Base-by-base conservation (phyloP, 2,797 vertebrate genomes). In the Gobio occitaniae region DNA sequence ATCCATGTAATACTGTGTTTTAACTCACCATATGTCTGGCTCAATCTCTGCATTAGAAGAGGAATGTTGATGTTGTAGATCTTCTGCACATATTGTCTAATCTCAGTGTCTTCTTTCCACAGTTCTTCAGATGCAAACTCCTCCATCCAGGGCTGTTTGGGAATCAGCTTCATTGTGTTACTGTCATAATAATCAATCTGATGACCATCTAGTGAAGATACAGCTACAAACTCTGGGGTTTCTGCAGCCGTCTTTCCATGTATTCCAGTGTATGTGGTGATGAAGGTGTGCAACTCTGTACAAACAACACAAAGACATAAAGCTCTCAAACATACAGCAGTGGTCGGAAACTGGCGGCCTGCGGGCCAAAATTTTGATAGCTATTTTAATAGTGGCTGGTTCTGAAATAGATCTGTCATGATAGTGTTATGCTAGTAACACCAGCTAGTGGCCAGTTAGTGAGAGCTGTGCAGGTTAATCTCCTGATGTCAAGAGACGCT, bases 21-120 rank as follows among this genome's bases (percentile, higher is more conserved):
- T 25, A 16, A 29, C 44, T 71, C 21, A 48, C 19, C 44, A 2
- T 2, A 2, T 29, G 38, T 9, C 0, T 72, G 70, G 2, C 2
- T 72, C 6, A 76, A 56, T 19, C 0, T 6, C 19, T 17, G 0
- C 25, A 76, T 48, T 56, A 56, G 0, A 36, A 1, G 3, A 56
- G 0, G 0, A 38, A 76, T 56, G 6, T 9, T 38, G 17, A 1
- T 4, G n/a, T 38, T 56, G 1, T 19, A 8, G 29, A 1, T 76
- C 2, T 38, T 9, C 52, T 38, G 50, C 0, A 25, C 25, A 25
- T 1, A 0, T 56, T 32, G 3, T 38, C 52, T 76, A 0, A 38
- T 21, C 29, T 54, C 10, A 21, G 0, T n/a, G 6, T 76, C 3
- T 38, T 21, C 0, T 6, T 76, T 21, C 2, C 10, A 76, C 2